Conservation (phyloP, 2,113 vertebrate species). For the Dasypus novemcinctus region DNA sequence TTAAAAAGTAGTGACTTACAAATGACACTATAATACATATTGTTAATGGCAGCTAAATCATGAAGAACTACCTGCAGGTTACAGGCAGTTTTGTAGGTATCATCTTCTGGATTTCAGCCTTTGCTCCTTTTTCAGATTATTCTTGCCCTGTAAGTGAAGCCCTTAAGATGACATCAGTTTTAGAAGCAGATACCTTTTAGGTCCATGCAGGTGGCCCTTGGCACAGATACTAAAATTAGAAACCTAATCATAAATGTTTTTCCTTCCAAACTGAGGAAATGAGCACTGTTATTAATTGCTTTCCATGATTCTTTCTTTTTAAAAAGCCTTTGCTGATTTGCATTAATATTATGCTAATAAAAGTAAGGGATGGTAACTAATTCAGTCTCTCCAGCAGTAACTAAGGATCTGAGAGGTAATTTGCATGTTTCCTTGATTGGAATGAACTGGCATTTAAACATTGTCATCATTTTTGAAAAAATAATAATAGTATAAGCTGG, state of each 20-base stretch:
- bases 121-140: not conserved
- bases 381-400: constrained; percentile 65
- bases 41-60: not conserved
- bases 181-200: constrained; percentile 17
- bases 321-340: constrained; percentile 64
- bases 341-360: constrained; percentile 80
- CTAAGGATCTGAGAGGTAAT: constrained; percentile 62
- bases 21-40: not conserved
- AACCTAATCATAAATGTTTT: constrained; percentile 49
- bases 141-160: not conserved
- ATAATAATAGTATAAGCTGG: constrained; percentile 41
- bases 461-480: constrained; percentile 42
- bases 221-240: constrained; percentile 42
- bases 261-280: constrained; percentile 35
- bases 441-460: constrained; percentile 65
- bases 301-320: constrained; percentile 47
- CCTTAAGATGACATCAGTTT: not conserved
- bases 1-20: constrained; percentile 5
- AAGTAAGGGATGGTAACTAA: constrained; percentile 75
- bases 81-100: not conserved
- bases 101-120: not conserved
- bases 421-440: constrained; percentile 72
- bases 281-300: constrained; percentile 59
- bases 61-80: not conserved
- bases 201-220: not conserved